These are phyloP conservation scores for Anser cygnoides DNA, from an alignment of 2,113 vertebrate genomes.

Conservation along the genomic window DNA sequence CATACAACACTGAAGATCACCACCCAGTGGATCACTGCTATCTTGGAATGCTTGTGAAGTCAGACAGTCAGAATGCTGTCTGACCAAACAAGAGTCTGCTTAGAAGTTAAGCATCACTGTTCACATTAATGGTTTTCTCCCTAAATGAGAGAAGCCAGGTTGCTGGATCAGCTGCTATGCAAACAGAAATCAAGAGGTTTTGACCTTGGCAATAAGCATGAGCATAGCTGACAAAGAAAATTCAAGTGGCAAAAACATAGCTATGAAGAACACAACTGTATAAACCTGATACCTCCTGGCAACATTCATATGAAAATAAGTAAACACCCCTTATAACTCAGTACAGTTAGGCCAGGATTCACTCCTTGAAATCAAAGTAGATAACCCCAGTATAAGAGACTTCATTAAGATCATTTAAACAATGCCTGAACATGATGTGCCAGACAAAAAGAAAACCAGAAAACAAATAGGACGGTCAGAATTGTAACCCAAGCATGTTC, in stretches of 20 bases:
- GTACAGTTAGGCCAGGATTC: neutral
- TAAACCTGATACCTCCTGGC: neutral
- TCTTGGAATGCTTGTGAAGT: neutral
- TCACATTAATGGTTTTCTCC: neutral
- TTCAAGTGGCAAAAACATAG: neutral
- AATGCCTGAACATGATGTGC: neutral
- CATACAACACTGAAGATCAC: neutral
- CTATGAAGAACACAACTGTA: neutral
- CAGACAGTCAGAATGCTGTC: constrained; percentile 13
- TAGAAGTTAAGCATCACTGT: constrained; percentile 37
- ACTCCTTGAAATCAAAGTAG: neutral
- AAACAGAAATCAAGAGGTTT: neutral
- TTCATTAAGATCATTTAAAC: neutral
- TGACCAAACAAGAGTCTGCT: constrained; percentile 20
- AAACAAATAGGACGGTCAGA: neutral
- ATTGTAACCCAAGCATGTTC: neutral
- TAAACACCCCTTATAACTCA: neutral
- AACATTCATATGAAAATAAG: neutral
- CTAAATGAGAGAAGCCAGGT: neutral
- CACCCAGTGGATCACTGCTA: neutral
- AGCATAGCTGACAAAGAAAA: neutral
- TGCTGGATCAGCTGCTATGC: neutral
- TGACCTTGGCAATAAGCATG: neutral
- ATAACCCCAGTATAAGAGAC: neutral
- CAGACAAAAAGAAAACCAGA: neutral